A percentile compares a stretch with the other conserved stretches of the same genome.
phyloP scores from a whole-genome alignment of 2,113 vertebrate genomes.

The Chionis minor region DNA sequence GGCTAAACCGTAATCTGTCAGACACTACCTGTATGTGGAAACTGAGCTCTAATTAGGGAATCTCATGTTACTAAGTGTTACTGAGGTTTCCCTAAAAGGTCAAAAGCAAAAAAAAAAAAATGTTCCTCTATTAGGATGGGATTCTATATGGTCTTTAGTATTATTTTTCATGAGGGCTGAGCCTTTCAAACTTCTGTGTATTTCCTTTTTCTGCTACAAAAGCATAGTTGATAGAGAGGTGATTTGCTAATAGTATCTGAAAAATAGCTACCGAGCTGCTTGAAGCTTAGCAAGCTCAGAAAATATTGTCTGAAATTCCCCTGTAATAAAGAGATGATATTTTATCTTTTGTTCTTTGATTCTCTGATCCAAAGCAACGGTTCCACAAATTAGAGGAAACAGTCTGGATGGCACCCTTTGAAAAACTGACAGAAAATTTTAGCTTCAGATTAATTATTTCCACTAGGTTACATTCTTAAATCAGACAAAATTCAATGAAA shows the following conservation, averaged over 20 bases:
- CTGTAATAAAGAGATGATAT: background rate
- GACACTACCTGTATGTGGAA: background rate
- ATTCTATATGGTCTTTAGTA: background rate
- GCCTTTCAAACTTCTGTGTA: background rate
- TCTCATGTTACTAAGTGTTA: rapidly evolving
- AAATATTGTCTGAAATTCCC: background rate
- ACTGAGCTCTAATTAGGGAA: background rate
- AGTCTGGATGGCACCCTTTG: background rate
- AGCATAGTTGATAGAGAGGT: background rate
- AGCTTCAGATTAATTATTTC: background rate
- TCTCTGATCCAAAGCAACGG: background rate
- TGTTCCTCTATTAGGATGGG: background rate
- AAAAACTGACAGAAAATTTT: background rate
- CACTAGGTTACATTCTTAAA: background rate
- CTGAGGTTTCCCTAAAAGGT: background rate
- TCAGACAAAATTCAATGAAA: background rate
- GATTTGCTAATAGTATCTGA: background rate
- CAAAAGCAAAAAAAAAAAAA: background rate
- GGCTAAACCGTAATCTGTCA: background rate
- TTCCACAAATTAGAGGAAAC: background rate
- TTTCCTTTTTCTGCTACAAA: background rate
- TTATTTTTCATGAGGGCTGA: background rate
- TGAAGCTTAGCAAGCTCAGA: background rate
- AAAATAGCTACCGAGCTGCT: background rate
- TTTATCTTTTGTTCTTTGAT: background rate